Evolutionary conservation across 1,140 invertebrate species (phyloP), one percentile per base, ranked within the genome.

Genomic region (Zaprionus camerounensis): DNA sequence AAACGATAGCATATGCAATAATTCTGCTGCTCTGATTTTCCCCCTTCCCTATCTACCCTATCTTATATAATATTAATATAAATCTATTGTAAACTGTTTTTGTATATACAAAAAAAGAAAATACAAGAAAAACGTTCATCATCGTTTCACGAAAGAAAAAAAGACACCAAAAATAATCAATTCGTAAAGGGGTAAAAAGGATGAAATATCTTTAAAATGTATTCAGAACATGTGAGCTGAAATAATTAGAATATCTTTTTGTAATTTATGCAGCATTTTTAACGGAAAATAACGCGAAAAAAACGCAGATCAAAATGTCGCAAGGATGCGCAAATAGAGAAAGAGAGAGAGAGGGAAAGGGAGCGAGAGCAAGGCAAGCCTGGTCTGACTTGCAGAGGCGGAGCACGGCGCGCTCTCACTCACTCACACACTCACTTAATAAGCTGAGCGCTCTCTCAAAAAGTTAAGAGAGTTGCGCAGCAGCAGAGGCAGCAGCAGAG

Each of bases 41-140:
- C 38, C 38, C 59, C 26, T 12, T 17, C 11, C 34, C 5, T 31
- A 15, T 51, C 26, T 20, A 11, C 15, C 20, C 36, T 24, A 26
- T 12, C 7, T 36, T 53, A 67, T 59, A 67, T 76, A 53, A 53
- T 82, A 49, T 76, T 85, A 74, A 67, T 66, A 63, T 55, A 55
- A 65, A 82, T 44, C 71, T 86, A 82, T 85, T 85, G 82, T 85
- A 82, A 81, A 88, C 77, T 85, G 61, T 83, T 88, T 87, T 87
- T 87, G 83, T 87, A 87, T 88, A 87, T 87, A 87, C 73, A 74
- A 86, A 78, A 85, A 83, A 88, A 80, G 75, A 84, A 84, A 78
- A 84, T 84, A 65, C 71, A 88, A 67, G 62, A 65, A 79, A 76
- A 66, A 26, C 61, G 63, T 76, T 76, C 58, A 66, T 67, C 38